Percentiles rank a stretch among this genome's conserved stretches.
These are phyloP conservation scores for Heliornis fulica DNA, from an alignment of 2,113 vertebrate genomes.

Conservation along the genomic window DNA sequence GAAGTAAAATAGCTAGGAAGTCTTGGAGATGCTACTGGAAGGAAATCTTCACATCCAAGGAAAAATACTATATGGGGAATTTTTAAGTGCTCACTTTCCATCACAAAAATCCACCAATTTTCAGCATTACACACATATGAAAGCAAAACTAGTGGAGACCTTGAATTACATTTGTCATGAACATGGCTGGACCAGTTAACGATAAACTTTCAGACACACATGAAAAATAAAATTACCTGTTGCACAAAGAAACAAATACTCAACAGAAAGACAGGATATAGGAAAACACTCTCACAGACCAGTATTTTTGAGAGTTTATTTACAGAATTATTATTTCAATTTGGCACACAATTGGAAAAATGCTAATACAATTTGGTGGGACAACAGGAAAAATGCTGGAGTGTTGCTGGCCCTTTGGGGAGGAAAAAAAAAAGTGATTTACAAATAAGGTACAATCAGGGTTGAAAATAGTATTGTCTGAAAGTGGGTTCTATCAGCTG, in stretches of 20 bases:
- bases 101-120: not conserved
- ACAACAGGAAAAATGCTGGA: not conserved
- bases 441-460: not conserved
- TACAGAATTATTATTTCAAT: not conserved
- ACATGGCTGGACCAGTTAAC: not conserved
- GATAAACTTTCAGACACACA: not conserved
- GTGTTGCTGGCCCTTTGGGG: not conserved
- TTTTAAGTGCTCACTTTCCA: not conserved
- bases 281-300: not conserved
- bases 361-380: not conserved
- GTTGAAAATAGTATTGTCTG: not conserved
- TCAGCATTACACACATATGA: not conserved
- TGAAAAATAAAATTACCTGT: not conserved
- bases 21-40: not conserved
- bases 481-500: not conserved
- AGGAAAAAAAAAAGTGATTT: not conserved
- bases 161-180: not conserved
- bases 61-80: not conserved
- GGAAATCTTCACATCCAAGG: not conserved
- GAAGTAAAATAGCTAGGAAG: not conserved
- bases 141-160: not conserved
- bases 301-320: conserved; percentile 46
- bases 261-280: not conserved
- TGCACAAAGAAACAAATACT: not conserved
- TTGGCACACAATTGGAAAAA: conserved; percentile 44